Evolutionary conservation across 2,888 invertebrate species (phyloP).

Genomic region (Glaucopsyche alexis): DNA sequence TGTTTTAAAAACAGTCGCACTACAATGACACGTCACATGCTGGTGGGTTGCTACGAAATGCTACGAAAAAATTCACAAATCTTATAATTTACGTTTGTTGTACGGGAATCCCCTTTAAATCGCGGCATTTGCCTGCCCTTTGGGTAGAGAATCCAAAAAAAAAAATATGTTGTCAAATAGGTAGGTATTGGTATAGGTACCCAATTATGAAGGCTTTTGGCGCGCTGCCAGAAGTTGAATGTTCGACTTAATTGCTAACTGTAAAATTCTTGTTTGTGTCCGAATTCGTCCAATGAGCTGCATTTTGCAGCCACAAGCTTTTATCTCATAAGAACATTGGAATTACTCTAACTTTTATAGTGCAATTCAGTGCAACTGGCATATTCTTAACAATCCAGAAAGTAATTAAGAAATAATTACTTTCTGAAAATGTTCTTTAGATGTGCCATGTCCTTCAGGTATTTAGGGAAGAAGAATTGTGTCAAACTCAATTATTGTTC

Average conservation of each 20-base stretch:
- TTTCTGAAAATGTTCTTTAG: not conserved
- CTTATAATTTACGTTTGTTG: too few relatives aligned
- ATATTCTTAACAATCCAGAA: not conserved
- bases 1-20: too few relatives aligned
- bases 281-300: constrained; percentile 49
- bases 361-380: not conserved
- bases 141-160: too few relatives aligned
- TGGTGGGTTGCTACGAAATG: too few relatives aligned
- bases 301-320: constrained; percentile 41
- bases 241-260: constrained; percentile 34
- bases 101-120: too few relatives aligned
- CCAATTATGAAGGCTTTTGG: constrained; percentile 30
- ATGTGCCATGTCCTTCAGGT: not conserved
- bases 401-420: not conserved
- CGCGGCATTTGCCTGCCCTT: too few relatives aligned
- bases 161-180: too few relatives aligned
- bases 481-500: too few relatives aligned
- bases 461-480: not conserved
- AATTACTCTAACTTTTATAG: not conserved
- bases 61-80: too few relatives aligned
- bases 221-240: constrained; percentile 30
- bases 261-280: constrained; percentile 38
- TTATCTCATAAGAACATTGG: constrained; percentile 1
- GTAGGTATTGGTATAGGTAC: too few relatives aligned
- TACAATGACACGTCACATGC: too few relatives aligned